These are phyloP conservation scores for Psix sp. DNA, from an alignment of 1,140 invertebrate genomes.

Conservation along the genomic window DNA sequence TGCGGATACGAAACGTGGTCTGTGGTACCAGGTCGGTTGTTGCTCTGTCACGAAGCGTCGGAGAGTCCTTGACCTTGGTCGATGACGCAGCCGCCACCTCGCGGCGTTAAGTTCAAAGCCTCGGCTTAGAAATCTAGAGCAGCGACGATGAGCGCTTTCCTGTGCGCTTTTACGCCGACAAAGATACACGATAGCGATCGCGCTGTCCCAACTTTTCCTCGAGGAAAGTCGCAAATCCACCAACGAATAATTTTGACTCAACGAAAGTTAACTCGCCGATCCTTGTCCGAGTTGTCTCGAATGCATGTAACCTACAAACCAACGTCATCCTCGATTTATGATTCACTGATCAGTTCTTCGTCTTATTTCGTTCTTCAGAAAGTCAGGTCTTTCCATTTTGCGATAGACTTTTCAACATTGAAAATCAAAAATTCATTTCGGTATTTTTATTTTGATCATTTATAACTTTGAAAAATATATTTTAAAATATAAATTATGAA, in stretches of 20 bases:
- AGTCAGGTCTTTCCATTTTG: no score
- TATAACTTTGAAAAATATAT: no score
- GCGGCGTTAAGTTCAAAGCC: conserved; percentile 28
- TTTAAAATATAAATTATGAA: no score
- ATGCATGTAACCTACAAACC: conserved; percentile 1
- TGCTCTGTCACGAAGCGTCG: no score
- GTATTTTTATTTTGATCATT: no score
- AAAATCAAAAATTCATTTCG: no score
- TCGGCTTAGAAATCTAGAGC: conserved; percentile 49
- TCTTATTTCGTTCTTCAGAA: no score
- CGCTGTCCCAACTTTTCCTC: conserved; percentile 15
- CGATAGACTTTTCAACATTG: no score
- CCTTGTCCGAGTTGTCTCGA: background rate
- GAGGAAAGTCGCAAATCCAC: conserved; percentile 37
- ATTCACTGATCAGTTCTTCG: no score
- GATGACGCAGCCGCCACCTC: conserved; percentile 22
- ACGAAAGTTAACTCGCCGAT: conserved; percentile 11
- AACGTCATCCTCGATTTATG: background rate
- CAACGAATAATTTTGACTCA: conserved; percentile 28
- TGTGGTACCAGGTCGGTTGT: background rate
- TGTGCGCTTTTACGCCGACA: conserved; percentile 21
- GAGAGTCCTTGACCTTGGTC: no score
- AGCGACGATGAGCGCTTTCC: conserved; percentile 28
- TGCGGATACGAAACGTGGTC: conserved; percentile 17
- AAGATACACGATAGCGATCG: conserved; percentile 49